Conservation (phyloP, 2,113 vertebrate genomes). For the Maylandia zebra region DNA sequence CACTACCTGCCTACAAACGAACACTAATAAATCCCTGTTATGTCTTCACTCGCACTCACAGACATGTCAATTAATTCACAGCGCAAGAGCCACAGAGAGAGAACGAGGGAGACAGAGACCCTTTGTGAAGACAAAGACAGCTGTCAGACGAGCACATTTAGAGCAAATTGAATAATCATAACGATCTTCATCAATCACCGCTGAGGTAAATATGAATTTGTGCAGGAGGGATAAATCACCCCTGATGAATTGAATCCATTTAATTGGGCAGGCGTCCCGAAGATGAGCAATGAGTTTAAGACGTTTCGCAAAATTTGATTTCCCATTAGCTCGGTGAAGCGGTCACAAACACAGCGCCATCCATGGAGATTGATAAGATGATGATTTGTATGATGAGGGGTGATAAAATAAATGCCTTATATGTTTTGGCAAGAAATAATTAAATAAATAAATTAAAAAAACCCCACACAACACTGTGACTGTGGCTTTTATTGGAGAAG, state of each 20-base stretch:
- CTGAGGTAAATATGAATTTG: conserved; percentile 48
- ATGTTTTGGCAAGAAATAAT: background rate
- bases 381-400: background rate
- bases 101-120: background rate
- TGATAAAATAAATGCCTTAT: background rate
- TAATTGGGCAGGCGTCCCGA: conserved; percentile 36
- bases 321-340: conserved; percentile 18
- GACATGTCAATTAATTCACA: background rate
- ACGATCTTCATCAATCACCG: conserved; percentile 53
- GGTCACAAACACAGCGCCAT: background rate
- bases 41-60: background rate
- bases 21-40: background rate
- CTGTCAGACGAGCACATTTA: conserved; percentile 25
- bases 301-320: conserved; percentile 34
- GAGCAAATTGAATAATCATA: conserved; percentile 42
- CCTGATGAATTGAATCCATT: conserved; percentile 51
- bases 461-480: background rate
- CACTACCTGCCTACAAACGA: background rate
- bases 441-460: background rate
- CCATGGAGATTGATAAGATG: conserved; percentile 9
- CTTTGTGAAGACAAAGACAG: conserved; percentile 10
- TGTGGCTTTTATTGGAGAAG: background rate
- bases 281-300: conserved; percentile 49
- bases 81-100: background rate
- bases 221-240: conserved; percentile 29